Evolutionary conservation across 2,888 invertebrate species (phyloP).

Genomic region (Sinodicranocentrus sp.): DNA sequence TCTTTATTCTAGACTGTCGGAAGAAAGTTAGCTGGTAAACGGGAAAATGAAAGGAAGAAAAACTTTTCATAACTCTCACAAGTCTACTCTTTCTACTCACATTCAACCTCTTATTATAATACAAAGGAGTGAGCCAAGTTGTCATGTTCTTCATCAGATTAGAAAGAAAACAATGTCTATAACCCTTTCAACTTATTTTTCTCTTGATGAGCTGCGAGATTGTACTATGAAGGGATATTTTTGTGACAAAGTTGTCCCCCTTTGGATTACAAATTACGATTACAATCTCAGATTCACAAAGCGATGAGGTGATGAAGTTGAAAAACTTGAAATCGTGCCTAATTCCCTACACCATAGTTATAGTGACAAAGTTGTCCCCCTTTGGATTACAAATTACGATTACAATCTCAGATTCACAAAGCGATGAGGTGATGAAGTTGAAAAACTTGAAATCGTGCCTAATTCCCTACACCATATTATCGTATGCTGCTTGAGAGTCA

Average conservation of each 20-base stretch:
- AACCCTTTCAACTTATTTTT: slow-evolving; percentile 53
- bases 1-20: too few relatives aligned
- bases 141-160: slow-evolving; percentile 45
- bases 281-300: too few relatives aligned
- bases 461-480: too few relatives aligned
- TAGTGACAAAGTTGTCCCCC: not conserved
- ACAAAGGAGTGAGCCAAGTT: not conserved
- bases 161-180: slow-evolving; percentile 14
- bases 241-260: not conserved
- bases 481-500: too few relatives aligned
- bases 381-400: not conserved
- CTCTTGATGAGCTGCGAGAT: slow-evolving; percentile 27
- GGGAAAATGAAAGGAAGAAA: slow-evolving; percentile 40
- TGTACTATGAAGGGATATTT: slow-evolving; percentile 51
- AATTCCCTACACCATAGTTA: too few relatives aligned
- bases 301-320: too few relatives aligned
- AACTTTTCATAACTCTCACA: slow-evolving; percentile 62
- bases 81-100: slow-evolving; percentile 29
- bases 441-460: too few relatives aligned
- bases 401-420: too few relatives aligned
- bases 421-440: too few relatives aligned
- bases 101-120: not conserved
- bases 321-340: too few relatives aligned
- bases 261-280: not conserved
- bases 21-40: not conserved